Conservation (phyloP, 1,140 invertebrate species). For the Megathymus violae region DNA sequence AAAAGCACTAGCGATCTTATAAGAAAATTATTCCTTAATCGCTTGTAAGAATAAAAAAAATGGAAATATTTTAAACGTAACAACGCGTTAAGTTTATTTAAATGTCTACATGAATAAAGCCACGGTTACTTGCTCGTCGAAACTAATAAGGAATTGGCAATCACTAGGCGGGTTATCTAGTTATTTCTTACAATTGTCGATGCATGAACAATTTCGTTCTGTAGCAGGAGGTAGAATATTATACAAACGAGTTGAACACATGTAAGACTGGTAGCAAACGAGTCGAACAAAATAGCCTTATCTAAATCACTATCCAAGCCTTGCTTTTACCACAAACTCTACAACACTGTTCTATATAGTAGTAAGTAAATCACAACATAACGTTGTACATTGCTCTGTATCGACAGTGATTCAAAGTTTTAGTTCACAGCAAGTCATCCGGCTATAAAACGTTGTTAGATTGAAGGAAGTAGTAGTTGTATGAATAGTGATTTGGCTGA, state of each 20-base stretch:
- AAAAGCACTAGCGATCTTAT: too few relatives aligned
- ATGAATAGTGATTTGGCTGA: slow-evolving; percentile 17
- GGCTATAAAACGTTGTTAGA: neutral
- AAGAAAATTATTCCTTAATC: too few relatives aligned
- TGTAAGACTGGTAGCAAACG: slow-evolving; percentile 12
- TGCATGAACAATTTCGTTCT: slow-evolving; percentile 6
- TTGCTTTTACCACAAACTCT: neutral
- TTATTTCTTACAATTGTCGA: slow-evolving; percentile 7
- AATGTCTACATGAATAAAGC: too few relatives aligned
- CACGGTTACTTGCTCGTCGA: too few relatives aligned
- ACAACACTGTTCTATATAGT: neutral
- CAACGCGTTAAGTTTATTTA: too few relatives aligned
- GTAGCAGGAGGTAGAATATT: slow-evolving; percentile 21
- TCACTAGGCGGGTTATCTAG: neutral
- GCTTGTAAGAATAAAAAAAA: too few relatives aligned
- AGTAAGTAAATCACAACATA: neutral
- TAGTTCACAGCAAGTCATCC: neutral
- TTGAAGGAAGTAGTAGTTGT: neutral
- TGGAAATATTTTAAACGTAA: too few relatives aligned
- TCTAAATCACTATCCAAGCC: slow-evolving; percentile 22
- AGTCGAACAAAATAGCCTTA: slow-evolving; percentile 31
- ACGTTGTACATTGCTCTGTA: neutral
- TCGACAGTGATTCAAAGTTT: too few relatives aligned
- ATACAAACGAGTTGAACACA: slow-evolving; percentile 28
- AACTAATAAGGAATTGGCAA: neutral